Conservation (phyloP, 2,888 invertebrate genomes). For the Cryptocephalus primarius region DNA sequence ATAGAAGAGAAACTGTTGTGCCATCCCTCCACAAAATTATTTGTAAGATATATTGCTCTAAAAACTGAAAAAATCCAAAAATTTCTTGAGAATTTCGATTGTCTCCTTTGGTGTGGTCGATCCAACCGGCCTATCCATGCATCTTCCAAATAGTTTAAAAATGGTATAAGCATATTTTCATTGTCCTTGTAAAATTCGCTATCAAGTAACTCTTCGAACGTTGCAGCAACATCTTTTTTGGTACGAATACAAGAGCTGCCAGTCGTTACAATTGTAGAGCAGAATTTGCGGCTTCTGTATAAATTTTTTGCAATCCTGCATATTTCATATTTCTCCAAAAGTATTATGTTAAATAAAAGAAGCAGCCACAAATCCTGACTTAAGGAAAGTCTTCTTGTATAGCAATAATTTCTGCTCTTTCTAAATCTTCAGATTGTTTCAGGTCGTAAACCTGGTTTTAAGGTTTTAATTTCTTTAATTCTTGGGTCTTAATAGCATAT, state of each 20-base stretch:
- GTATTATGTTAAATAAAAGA: constrained; percentile 1
- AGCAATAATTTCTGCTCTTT: constrained; percentile 1
- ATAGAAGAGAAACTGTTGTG: not conserved
- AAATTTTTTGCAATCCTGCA: constrained; percentile 1
- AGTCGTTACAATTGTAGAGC: not conserved
- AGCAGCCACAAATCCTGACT: constrained; percentile 1
- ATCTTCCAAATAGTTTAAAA: not conserved
- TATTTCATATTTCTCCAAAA: constrained; percentile 1
- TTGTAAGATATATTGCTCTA: not conserved
- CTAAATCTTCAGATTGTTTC: constrained; percentile 1
- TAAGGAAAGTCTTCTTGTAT: constrained; percentile 1
- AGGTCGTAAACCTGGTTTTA: constrained; percentile 1
- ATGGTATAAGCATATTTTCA: not conserved
- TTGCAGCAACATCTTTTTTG: not conserved
- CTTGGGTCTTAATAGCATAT: not conserved
- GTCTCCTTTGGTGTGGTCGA: too few relatives aligned
- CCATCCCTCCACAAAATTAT: constrained; percentile 1
- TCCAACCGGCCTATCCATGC: not conserved
- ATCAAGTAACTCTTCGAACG: not conserved
- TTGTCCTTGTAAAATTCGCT: not conserved
- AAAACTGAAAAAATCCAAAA: not conserved
- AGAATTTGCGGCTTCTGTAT: constrained; percentile 1
- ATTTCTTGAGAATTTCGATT: not conserved
- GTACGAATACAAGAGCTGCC: not conserved
- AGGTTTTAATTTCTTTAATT: not conserved